These are phyloP conservation scores for Silurus lanzhouensis DNA, from an alignment of 2,797 vertebrate species.

Conservation along the genomic window DNA sequence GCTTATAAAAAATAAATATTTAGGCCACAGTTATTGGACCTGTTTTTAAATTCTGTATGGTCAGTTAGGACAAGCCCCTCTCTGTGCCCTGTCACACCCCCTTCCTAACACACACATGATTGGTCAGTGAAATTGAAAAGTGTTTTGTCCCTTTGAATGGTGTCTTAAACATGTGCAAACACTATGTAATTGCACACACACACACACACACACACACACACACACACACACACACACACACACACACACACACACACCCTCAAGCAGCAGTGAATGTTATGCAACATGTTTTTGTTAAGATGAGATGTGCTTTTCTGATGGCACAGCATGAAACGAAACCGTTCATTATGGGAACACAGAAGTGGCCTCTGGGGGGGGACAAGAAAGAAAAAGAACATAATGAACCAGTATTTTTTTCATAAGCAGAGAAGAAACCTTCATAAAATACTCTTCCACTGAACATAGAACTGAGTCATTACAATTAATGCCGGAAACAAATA, in stretches of 20 bases:
- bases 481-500: too few relatives aligned
- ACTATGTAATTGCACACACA: neutral
- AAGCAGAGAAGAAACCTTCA: too few relatives aligned
- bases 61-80: conserved; percentile 61
- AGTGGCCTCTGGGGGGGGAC: too few relatives aligned
- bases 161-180: too few relatives aligned
- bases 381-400: too few relatives aligned
- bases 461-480: too few relatives aligned
- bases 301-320: conserved; percentile 10
- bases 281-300: conserved; percentile 51
- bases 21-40: too few relatives aligned
- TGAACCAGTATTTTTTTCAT: too few relatives aligned
- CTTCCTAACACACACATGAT: conserved; percentile 52
- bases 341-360: too few relatives aligned
- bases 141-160: conserved; percentile 15
- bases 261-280: conserved; percentile 50
- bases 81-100: too few relatives aligned
- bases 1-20: too few relatives aligned
- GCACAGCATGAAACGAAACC: neutral
- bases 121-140: conserved; percentile 59
- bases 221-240: conserved; percentile 6
- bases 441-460: too few relatives aligned
- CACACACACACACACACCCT: neutral
- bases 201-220: conserved; percentile 6
- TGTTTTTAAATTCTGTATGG: conserved; percentile 61